Evolutionary conservation across 2,888 invertebrate genomes (phyloP), one percentile per base, ranked within the genome.

Genomic region (Scelioninae gen. 1): DNA sequence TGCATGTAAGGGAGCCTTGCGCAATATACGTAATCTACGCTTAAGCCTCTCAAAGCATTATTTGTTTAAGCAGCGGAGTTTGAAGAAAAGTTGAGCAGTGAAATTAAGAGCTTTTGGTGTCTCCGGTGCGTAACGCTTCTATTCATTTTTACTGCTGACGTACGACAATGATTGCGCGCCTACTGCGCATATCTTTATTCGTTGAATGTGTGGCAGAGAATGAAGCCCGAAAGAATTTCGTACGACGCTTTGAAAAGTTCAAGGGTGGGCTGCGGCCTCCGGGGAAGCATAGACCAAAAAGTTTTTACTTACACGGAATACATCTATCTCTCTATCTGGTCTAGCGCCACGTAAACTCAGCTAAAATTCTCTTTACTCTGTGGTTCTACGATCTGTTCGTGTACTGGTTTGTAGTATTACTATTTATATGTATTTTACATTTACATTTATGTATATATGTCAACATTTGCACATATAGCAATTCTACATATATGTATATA

Each of bases 61-160:
- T 65, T 71, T 56, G 55, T 60, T 49, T 55, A 60, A 60, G 66
- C n/a, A 31, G 10, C 9, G 40, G 66, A 49, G 23, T 23, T 31
- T 13, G 32, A 65, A 34, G 32, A 45, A 66, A 75, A 63, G 38
- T 75, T 49, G 74, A 74, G 69, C 49, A 65, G 31, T 29, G 23
- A 71, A 81, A 81, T 69, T 75, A 76, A 71, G 65, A 49, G 69
- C 80, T 81, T 74, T 81, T 74, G 62, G 69, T 62, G 62, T 74
- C 13, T 38, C 15, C 23, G 55, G 43, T 68, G 49, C 69, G 63
- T 66, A 60, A 66, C 68, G 38, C 63, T 81, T 69, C 55, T 51
- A 75, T 68, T 53, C 53, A 34, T 72, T 62, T 65, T 51, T 51
- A 47, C 4, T 56, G 56, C 45, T 77, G 60, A 69, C 68, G 58